phyloP scores from a whole-genome alignment of 2,888 invertebrate species.

The Polydrusus tereticollis region DNA sequence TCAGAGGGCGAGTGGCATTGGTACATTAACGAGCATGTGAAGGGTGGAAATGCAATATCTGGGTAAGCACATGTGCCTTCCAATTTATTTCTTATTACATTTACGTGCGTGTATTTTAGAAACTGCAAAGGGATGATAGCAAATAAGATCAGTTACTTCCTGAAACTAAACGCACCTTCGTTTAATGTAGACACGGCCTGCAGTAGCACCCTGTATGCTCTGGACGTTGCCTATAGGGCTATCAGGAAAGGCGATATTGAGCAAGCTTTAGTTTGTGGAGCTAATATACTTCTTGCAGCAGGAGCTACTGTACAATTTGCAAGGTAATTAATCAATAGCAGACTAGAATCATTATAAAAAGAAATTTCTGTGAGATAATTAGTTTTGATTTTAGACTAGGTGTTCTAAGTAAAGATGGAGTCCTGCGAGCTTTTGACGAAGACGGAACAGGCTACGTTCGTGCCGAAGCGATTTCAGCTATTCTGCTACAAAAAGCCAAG shows the following conservation, averaged over 20 bases:
- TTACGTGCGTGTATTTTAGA: no score
- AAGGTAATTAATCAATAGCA: no score
- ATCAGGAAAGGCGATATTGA: slow-evolving; percentile 87
- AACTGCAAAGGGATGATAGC: slow-evolving; percentile 88
- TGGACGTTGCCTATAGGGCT: slow-evolving; percentile 86
- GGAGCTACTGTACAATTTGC: slow-evolving; percentile 90
- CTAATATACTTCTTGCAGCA: slow-evolving; percentile 88
- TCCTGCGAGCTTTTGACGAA: no score
- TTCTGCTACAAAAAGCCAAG: no score
- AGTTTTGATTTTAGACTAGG: no score
- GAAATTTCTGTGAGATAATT: no score
- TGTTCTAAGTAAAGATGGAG: no score
- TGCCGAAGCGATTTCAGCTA: no score
- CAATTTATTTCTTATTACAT: background rate
- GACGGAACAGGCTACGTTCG: no score
- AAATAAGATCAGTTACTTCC: slow-evolving; percentile 89
- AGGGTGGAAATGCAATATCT: no score
- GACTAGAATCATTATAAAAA: no score
- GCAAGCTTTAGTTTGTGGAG: slow-evolving; percentile 89
- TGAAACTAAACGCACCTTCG: slow-evolving; percentile 91
- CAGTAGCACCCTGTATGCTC: slow-evolving; percentile 90
- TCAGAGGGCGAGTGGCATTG: slow-evolving; percentile 80
- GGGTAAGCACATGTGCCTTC: no score
- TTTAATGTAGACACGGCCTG: slow-evolving; percentile 93
- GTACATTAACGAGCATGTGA: slow-evolving; percentile 69